phyloP scores from a whole-genome alignment of 2,888 invertebrate species.

The Elmis aenea region DNA sequence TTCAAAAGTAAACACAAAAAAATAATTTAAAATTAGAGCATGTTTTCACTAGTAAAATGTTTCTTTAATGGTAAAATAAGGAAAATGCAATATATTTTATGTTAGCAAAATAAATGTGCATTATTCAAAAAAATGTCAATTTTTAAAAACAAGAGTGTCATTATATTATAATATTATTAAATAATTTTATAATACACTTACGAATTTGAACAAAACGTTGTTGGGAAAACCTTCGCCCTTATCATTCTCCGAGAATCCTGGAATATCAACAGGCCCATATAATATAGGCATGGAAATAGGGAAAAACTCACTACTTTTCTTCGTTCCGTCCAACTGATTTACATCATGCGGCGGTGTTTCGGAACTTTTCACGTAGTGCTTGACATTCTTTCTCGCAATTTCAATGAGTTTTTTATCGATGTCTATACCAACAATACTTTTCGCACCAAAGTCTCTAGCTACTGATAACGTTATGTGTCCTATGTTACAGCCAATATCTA shows the following conservation, averaged over 20 bases:
- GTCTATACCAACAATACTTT: conserved; percentile 87
- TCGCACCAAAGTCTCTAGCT: conserved; percentile 80
- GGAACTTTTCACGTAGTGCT: conserved; percentile 57
- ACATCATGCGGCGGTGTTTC: conserved; percentile 33
- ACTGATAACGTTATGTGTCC: conserved; percentile 91
- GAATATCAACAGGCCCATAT: conserved; percentile 74
- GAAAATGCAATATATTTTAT: too few species aligned
- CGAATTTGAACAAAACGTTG: conserved; percentile 85
- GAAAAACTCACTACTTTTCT: conserved; percentile 56
- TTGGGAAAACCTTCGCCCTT: conserved; percentile 69
- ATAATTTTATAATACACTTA: too few species aligned
- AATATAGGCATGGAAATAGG: conserved; percentile 85
- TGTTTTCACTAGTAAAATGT: too few species aligned
- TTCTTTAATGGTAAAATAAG: too few species aligned
- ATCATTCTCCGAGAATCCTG: conserved; percentile 45
- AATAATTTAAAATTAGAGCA: too few species aligned
- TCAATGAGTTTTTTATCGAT: conserved; percentile 84
- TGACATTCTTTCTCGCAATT: conserved; percentile 68
- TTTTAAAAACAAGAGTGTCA: too few species aligned
- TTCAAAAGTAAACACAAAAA: too few species aligned
- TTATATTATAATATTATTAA: too few species aligned
- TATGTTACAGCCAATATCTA: conserved; percentile 97
- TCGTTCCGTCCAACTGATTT: conserved; percentile 13
- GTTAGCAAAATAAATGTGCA: too few species aligned
- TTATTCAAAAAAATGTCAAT: too few species aligned